Base-by-base conservation (phyloP, 2,113 vertebrate genomes). In the Epinephelus cyanopodus region DNA sequence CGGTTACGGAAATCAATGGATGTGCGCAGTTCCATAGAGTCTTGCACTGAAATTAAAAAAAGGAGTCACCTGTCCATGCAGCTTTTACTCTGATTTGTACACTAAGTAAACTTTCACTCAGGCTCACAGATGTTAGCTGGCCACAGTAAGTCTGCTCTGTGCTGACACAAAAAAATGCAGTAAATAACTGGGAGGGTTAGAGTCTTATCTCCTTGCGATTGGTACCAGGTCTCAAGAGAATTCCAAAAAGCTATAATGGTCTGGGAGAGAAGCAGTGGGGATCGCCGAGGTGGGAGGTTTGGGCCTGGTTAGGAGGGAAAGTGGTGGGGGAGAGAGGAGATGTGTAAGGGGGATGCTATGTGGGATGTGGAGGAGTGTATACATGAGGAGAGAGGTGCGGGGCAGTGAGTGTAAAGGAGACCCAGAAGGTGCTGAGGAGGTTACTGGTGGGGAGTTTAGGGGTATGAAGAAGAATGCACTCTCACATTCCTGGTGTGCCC, bases 401-500 rank as follows among this genome's bases (percentile, higher is more conserved):
- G n/a, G 7, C 10, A 64, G 61, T 39, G 56, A 72, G 52, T 53
- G 74, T 87, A 21, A 83, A 81, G 81, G 70, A 82, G 81, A 81
- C 63, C 8, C 60, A 84, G 64, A 58, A 89, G 87, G 75, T 89
- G 68, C 63, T 74, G 68, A 85, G 70, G 78, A 90, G 89, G 82
- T 87, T 83, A 66, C 60, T 62, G 66, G 7, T 77, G 50, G 61
- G 74, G 82, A 73, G 75, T 61, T 27, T 29, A 45, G 61, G 82
- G 33, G 45, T 52, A n/a, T 3, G 21, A 45, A 54, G 77, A 80
- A 87, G 83, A 90, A 87, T 84, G 77, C 14, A 52, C 37, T 19
- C 83, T 83, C 66, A 81, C 93, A 94, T 95, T 94, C 93, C 87
- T 85, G 6, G 53, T 76, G 91, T 92, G 83, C 85, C 83, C 67